These are phyloP conservation scores for Fissipunctia ypsillon DNA, from an alignment of 2,888 invertebrate species.

Conservation along the genomic window DNA sequence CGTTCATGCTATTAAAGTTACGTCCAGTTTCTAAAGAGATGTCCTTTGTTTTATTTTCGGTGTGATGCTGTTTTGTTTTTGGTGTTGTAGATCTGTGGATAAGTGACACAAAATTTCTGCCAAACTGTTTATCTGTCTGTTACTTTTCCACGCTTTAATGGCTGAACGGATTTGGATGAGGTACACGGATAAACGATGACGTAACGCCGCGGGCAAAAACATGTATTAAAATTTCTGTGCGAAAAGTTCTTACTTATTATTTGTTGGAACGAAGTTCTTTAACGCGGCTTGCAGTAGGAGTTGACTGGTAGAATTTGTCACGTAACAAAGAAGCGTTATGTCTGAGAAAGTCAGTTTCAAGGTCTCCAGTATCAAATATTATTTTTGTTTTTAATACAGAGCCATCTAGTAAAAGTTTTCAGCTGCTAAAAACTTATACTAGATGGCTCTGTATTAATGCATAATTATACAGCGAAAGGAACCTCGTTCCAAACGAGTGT, in stretches of 20 bases:
- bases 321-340: no score
- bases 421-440: no score
- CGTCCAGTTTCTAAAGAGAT: conserved; percentile 12
- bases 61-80: conserved; percentile 19
- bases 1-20: conserved; percentile 33
- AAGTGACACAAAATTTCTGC: not conserved
- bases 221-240: not conserved
- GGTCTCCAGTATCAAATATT: no score
- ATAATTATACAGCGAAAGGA: no score
- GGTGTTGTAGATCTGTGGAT: not conserved
- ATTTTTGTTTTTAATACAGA: no score
- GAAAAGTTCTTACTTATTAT: not conserved
- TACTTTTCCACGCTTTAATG: not conserved
- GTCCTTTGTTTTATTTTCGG: conserved; percentile 27
- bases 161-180: not conserved
- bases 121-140: not conserved
- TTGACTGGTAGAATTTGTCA: no score
- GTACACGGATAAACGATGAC: not conserved
- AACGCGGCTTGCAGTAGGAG: no score
- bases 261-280: no score
- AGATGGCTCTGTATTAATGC: no score
- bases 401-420: no score
- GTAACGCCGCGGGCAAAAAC: not conserved
- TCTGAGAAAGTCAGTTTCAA: no score
- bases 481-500: no score